Conservation (phyloP, 1,140 invertebrate species). For the Muscidifurax raptorellus region DNA sequence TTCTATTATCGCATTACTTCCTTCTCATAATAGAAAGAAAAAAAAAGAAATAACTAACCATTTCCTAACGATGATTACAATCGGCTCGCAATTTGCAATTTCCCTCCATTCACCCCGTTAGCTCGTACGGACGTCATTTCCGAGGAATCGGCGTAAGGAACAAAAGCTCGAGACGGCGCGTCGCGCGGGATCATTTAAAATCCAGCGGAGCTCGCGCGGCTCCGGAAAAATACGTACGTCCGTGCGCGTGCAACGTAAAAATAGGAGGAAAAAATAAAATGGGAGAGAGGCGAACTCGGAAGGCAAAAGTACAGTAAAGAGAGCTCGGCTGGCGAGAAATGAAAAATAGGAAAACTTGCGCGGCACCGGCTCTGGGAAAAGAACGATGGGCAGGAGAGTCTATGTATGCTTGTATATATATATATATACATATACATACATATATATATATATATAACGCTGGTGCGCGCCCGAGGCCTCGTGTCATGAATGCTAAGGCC, state of each 20-base stretch:
- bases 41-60: too few species aligned
- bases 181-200: slow-evolving; percentile 1
- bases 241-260: not conserved
- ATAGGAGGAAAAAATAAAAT: not conserved
- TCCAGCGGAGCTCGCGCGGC: not conserved
- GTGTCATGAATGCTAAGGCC: slow-evolving; percentile 37
- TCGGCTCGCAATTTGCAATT: not conserved
- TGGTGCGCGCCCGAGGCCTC: not conserved
- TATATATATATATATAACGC: not conserved
- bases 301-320: not conserved
- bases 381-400: not conserved
- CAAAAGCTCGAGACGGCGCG: not conserved
- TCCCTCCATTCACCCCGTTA: too few species aligned
- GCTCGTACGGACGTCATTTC: not conserved
- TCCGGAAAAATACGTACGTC: not conserved
- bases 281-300: not conserved
- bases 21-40: too few species aligned
- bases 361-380: not conserved
- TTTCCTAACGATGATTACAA: not conserved
- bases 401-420: not conserved
- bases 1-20: not conserved
- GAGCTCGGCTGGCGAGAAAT: slow-evolving; percentile 9
- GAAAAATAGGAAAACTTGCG: slow-evolving; percentile 36
- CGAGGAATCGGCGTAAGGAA: not conserved
- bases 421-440: not conserved